These are phyloP conservation scores for Trichonephila clavipes DNA, from an alignment of 1,140 invertebrate species.

Conservation along the genomic window DNA sequence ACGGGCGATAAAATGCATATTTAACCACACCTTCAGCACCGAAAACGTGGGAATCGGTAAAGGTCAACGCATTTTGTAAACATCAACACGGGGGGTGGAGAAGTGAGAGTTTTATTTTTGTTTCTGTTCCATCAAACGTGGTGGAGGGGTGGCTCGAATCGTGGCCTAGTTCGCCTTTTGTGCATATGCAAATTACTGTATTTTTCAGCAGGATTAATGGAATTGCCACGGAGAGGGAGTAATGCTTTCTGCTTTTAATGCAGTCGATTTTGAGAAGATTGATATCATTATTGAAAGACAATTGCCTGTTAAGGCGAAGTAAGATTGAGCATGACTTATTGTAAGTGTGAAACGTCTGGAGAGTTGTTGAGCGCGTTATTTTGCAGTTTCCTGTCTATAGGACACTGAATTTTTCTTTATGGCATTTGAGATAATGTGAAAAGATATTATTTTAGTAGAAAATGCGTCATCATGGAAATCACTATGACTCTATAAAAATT, in stretches of 20 bases:
- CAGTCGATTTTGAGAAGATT: neutral
- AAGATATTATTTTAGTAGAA: too few species aligned
- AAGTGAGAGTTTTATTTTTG: neutral
- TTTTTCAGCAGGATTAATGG: slow-evolving; percentile 30
- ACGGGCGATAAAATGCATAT: slow-evolving; percentile 4
- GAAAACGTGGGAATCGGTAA: neutral
- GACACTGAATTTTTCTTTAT: too few species aligned
- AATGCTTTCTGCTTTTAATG: neutral
- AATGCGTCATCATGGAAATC: too few species aligned
- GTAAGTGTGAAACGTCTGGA: neutral
- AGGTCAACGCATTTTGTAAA: slow-evolving; percentile 26
- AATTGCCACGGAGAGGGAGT: slow-evolving; percentile 3
- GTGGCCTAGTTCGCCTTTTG: slow-evolving; percentile 22
- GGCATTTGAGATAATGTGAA: too few species aligned
- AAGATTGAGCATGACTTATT: neutral
- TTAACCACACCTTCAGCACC: neutral
- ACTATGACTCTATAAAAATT: too few species aligned
- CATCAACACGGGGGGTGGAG: neutral
- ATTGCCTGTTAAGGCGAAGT: neutral
- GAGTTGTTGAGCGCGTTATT: neutral
- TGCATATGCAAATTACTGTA: slow-evolving; percentile 6
- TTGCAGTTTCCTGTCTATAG: neutral
- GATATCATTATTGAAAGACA: slow-evolving; percentile 23
- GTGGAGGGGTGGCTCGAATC: neutral
- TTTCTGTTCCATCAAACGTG: neutral